These are phyloP conservation scores for Trisateles emortualis DNA, from an alignment of 2,888 invertebrate genomes.

Conservation along the genomic window DNA sequence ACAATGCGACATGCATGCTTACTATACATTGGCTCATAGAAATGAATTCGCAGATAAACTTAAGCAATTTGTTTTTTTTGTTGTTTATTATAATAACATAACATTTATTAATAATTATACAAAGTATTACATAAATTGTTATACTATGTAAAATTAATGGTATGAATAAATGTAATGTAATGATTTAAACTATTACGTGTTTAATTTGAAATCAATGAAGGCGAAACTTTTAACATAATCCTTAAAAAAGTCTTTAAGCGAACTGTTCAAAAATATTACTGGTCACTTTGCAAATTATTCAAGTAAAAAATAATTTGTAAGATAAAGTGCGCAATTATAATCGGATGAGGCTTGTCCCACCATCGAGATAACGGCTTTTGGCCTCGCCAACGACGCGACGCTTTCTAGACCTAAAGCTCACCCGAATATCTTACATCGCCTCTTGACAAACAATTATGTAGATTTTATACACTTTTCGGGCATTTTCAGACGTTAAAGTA, in stretches of 20 bases:
- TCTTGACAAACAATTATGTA: conserved; percentile 52
- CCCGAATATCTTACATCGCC: conserved; percentile 42
- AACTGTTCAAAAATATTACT: neutral
- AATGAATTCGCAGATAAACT: no score
- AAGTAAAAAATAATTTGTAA: conserved; percentile 22
- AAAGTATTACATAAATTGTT: no score
- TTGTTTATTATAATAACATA: no score
- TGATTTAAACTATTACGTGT: no score
- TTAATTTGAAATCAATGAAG: neutral
- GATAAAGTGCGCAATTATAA: conserved; percentile 41
- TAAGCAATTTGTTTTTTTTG: no score
- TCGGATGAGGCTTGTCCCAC: conserved; percentile 34
- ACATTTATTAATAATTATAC: no score
- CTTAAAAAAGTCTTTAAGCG: neutral
- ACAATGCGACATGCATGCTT: no score
- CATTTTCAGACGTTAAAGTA: conserved; percentile 35
- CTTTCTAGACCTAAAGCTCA: conserved; percentile 31
- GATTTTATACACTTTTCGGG: conserved; percentile 46
- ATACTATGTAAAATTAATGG: no score
- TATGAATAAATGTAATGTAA: no score
- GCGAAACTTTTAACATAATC: neutral
- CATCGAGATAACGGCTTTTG: conserved; percentile 33
- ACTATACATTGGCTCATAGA: no score
- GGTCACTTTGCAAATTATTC: conserved; percentile 20
- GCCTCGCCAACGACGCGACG: conserved; percentile 29